Evolutionary conservation across 2,888 invertebrate species (phyloP), one percentile per base, ranked within the genome.

Genomic region (Allolobophora icterica): DNA sequence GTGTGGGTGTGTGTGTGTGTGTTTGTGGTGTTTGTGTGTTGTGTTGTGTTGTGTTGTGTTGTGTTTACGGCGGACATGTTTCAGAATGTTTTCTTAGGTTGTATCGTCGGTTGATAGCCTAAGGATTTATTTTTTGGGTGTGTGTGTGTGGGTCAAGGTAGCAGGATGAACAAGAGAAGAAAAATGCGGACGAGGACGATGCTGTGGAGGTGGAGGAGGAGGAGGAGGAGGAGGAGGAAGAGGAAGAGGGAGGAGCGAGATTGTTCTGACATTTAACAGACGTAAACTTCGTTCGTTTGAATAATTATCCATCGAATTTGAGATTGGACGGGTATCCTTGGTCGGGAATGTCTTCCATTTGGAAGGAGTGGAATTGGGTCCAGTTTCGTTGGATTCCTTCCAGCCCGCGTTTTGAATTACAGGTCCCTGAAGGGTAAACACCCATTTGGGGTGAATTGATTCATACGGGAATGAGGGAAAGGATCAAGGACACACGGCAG

Each of bases 191-290:
- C 17, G 42, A 42, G 17, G 42, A 42, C 42, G 13, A 42, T 42
- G 42, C 15, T 42, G 52, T 6, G 52, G 52, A 52, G 52, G 6
- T 24, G 52, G 24, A 52, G 11, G 52, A 38, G 8, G 38, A 38
- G 38, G n/a, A 19, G 52, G 52, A 52, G 52, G 24, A 52, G 2
- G 52, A 71, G 71, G n/a, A 71, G n/a, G 1, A 30, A 17, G 71
- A n/a, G 13, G 71, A 1, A n/a, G 71, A 24, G 2, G 24, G 52
- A 71, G n/a, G 71, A n/a, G n/a, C 11, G 71, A 71, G 71, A 71
- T 71, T n/a, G 71, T 71, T 71, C n/a, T 71, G 71, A 71, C 71
- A 71, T 71, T 71, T 71, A 71, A n/a, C 71, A 71, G 71, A 71
- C 71, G 71, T 52, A 19, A 24, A 24, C 52, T 17, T 24, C 19